Evolutionary conservation across 2,113 vertebrate species (phyloP).

Genomic region (Brachirus orientalis): DNA sequence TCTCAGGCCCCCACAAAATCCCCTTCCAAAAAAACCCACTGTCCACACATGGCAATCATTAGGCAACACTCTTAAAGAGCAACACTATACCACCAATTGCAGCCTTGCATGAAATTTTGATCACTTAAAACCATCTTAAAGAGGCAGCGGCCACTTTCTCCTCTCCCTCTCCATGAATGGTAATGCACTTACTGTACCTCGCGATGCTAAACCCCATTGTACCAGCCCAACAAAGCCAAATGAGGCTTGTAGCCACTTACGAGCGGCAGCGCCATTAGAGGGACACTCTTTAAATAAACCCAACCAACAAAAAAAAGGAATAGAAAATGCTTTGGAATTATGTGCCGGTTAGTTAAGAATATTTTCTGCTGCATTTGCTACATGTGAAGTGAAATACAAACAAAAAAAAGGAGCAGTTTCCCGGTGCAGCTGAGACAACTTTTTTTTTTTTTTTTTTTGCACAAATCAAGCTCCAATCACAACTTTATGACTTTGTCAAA

Average conservation of each 20-base stretch:
- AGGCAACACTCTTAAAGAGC: slow-evolving; percentile 77
- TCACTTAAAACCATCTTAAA: slow-evolving; percentile 84
- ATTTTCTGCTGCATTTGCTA: slow-evolving; percentile 71
- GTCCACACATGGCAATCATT: slow-evolving; percentile 80
- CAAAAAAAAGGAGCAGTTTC: slow-evolving; percentile 28
- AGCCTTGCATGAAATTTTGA: slow-evolving; percentile 78
- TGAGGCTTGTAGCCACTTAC: slow-evolving; percentile 81
- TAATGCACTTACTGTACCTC: slow-evolving; percentile 65
- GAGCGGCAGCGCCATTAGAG: slow-evolving; percentile 70
- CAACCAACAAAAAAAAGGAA: slow-evolving; percentile 42
- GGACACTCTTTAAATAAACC: slow-evolving; percentile 77
- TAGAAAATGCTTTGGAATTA: slow-evolving; percentile 61
- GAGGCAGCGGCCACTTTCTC: slow-evolving; percentile 70
- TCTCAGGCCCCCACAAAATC: slow-evolving; percentile 69
- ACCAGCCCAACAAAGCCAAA: slow-evolving; percentile 77
- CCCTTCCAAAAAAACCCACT: slow-evolving; percentile 65
- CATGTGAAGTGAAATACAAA: slow-evolving; percentile 48
- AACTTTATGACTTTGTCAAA: slow-evolving; percentile 18
- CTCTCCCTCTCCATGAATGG: slow-evolving; percentile 72
- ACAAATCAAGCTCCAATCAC: slow-evolving; percentile 17
- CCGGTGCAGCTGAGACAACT: not conserved
- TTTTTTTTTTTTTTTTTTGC: not conserved
- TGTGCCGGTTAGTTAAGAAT: slow-evolving; percentile 54
- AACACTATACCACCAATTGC: slow-evolving; percentile 79
- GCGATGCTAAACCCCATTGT: slow-evolving; percentile 69